Evolutionary conservation across 2,113 vertebrate genomes (phyloP).

Genomic region (Mus pahari): DNA sequence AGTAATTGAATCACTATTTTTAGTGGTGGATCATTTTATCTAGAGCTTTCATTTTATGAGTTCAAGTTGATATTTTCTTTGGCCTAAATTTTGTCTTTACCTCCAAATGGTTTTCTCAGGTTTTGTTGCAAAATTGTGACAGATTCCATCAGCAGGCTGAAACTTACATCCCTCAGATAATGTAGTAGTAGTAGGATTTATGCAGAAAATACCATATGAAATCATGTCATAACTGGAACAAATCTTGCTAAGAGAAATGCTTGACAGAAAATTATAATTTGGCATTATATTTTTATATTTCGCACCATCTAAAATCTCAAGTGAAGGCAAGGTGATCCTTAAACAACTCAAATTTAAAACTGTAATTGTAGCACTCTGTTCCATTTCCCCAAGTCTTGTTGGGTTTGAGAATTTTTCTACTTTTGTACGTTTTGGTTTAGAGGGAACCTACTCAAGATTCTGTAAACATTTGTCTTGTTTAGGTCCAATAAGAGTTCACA

Average conservation of each 20-base stretch:
- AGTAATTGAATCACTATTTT: background rate
- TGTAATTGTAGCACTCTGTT: conserved; percentile 64
- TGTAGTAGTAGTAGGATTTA: background rate
- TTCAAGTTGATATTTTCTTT: conserved; percentile 46
- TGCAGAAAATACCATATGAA: conserved; percentile 48
- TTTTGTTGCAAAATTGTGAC: conserved; percentile 8
- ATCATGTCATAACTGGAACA: conserved; percentile 48
- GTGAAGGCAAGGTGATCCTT: conserved; percentile 63
- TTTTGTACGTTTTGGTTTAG: conserved; percentile 64
- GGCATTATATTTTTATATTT: conserved; percentile 24
- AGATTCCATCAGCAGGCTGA: background rate
- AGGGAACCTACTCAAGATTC: conserved; percentile 20
- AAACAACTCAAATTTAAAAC: conserved; percentile 69
- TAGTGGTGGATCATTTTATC: conserved; percentile 5
- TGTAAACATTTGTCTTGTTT: conserved; percentile 59
- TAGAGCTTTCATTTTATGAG: conserved; percentile 6
- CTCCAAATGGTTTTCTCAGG: background rate
- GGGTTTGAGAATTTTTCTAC: conserved; percentile 37
- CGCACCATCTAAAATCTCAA: conserved; percentile 14
- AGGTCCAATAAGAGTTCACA: conserved; percentile 26
- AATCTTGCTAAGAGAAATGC: conserved; percentile 27
- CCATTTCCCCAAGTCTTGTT: conserved; percentile 48
- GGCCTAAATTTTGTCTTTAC: conserved; percentile 35
- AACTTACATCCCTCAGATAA: conserved; percentile 34
- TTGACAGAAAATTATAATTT: conserved; percentile 48